Evolutionary conservation across 2,888 invertebrate species (phyloP), one percentile per base, ranked within the genome.

Genomic region (Ametastegia equiseti): DNA sequence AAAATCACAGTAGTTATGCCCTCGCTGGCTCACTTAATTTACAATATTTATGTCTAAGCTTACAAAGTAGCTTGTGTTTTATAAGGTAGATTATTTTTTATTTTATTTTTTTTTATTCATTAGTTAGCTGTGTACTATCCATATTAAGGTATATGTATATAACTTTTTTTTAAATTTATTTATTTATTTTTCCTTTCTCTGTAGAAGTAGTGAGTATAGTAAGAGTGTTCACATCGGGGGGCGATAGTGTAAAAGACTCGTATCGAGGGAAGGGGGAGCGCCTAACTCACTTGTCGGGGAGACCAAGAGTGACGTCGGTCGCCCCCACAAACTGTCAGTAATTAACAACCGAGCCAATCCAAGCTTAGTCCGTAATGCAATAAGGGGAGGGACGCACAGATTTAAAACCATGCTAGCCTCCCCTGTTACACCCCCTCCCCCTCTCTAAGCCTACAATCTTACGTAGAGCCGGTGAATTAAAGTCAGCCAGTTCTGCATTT

Each of bases 1-100:
- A 91, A 91, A 91, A 91, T 91, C 91, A 91, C 91, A 91, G 91
- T 91, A 91, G 91, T 91, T 90, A 91, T 91, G 91, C 91, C 91
- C 88, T 91, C 88, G 88, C 90, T 88, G 91, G 91, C 91, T 89
- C 88, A 87, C 91, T 90, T 90, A 90, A 91, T 91, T 89, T 91
- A 91, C 88, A 89, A 86, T 90, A 86, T 88, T 89, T 89, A 89
- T 85, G 85, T 87, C 89, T 91, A 91, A 88, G 88, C 88, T 91
- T 90, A 89, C 86, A 87, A 86, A 87, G 87, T 90, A 91, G 88
- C 87, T 91, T 89, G 87, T 88, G 87, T 90, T 86, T n/a, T 88
- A 89, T 84, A 86, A n/a, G 84, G 85, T 83, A 81, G 80, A 83
- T 84, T 82, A 50, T 80, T 80, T 54, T 73, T 86, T 86, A 85